Conservation (phyloP, 2,797 vertebrate species). For the Danio tinwini region DNA sequence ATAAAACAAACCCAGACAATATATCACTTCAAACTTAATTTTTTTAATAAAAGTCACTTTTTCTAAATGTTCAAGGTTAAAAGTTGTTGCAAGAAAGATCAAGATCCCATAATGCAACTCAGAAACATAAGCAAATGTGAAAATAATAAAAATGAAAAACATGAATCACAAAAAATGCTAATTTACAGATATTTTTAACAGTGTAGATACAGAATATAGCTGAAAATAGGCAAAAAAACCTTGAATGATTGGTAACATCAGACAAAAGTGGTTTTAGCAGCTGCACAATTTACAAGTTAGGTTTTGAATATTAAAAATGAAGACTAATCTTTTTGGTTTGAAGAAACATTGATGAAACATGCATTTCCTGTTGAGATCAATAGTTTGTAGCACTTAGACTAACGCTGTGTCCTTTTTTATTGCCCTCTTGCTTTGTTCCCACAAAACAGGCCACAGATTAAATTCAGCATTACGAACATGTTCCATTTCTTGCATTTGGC, state of each 20-base stretch:
- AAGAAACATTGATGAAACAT: neutral
- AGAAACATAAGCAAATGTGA: too few species aligned
- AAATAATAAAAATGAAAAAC: too few species aligned
- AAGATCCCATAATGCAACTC: too few species aligned
- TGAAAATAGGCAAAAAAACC: neutral
- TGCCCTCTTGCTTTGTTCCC: constrained; percentile 5
- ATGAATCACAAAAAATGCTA: too few species aligned
- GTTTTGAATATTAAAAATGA: neutral
- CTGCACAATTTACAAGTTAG: neutral
- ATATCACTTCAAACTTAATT: too few species aligned
- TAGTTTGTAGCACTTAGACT: neutral
- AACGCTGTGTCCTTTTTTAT: neutral
- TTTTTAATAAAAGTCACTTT: too few species aligned
- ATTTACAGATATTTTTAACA: too few species aligned
- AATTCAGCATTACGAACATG: neutral
- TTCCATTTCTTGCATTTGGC: constrained; percentile 33
- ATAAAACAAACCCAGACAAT: too few species aligned
- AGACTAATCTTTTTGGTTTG: neutral
- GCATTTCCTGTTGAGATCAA: neutral
- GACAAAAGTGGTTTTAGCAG: neutral
- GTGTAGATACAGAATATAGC: neutral
- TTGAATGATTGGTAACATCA: too few species aligned
- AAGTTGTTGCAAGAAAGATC: too few species aligned
- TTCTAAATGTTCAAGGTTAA: too few species aligned
- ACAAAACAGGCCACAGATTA: constrained; percentile 3